Conservation (phyloP, 1,140 invertebrate species). For the Palaemon carinicauda region DNA sequence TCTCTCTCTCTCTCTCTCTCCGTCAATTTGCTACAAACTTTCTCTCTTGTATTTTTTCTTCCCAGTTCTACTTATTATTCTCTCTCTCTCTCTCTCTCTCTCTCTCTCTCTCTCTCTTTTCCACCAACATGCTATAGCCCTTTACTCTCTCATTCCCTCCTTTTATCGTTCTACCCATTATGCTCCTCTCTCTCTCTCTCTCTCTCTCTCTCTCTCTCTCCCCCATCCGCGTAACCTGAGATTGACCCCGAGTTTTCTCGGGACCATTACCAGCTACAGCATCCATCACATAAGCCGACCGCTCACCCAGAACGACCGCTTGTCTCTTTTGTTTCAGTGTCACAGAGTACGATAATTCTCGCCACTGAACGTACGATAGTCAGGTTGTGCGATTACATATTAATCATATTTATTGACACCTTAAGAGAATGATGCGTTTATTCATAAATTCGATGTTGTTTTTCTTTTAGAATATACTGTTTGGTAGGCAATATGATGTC, state of each 20-base stretch:
- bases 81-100: background rate
- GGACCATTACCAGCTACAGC: constrained; percentile 18
- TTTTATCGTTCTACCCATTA: background rate
- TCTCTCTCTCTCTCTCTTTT: background rate
- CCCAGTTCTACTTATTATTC: background rate
- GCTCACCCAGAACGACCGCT: constrained; percentile 5
- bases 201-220: background rate
- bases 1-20: background rate
- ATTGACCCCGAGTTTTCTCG: background rate
- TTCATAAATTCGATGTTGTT: no score
- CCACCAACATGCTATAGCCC: no score
- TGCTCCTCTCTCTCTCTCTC: background rate
- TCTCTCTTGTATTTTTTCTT: background rate
- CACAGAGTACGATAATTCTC: background rate
- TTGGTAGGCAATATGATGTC: no score
- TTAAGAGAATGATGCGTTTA: no score
- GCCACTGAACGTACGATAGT: no score
- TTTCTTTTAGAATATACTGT: no score
- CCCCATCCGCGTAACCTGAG: constrained; percentile 1
- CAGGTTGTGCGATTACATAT: background rate
- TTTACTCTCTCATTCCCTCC: background rate
- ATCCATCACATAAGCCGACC: background rate
- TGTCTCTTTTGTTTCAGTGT: constrained; percentile 3
- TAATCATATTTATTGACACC: no score
- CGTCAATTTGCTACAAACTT: background rate